Percentiles rank a stretch among this genome's conserved stretches.
These are phyloP conservation scores for Schrankia costaestrigalis DNA, from an alignment of 2,888 invertebrate genomes.

Conservation along the genomic window DNA sequence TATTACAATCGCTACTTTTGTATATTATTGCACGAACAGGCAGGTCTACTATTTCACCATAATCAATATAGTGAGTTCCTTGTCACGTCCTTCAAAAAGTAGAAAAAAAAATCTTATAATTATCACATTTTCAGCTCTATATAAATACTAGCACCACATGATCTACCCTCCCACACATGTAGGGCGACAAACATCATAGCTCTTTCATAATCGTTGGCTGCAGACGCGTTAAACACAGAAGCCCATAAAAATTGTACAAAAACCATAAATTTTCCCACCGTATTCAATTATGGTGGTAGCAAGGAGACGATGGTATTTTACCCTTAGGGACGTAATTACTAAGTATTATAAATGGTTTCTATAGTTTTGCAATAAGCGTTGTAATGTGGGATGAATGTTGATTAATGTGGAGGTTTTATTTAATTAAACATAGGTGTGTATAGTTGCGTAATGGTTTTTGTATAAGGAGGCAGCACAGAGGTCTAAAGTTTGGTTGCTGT, in stretches of 20 bases:
- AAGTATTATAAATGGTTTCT: constrained; percentile 17
- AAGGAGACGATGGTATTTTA: constrained; percentile 19
- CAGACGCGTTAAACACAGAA: constrained; percentile 73
- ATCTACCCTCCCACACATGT: constrained; percentile 37
- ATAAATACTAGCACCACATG: constrained; percentile 16
- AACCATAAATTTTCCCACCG: constrained; percentile 66
- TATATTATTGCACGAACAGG: too few relatives aligned
- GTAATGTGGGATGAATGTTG: constrained; percentile 1
- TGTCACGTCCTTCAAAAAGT: not conserved
- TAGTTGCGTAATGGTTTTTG: too few relatives aligned
- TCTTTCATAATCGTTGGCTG: constrained; percentile 64
- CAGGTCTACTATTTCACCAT: too few relatives aligned
- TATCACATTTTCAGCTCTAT: constrained; percentile 18
- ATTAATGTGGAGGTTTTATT: too few relatives aligned
- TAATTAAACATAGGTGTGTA: too few relatives aligned
- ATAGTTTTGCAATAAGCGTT: constrained; percentile 20
- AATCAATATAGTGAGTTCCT: too few relatives aligned
- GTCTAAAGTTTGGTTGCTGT: too few relatives aligned
- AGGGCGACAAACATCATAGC: constrained; percentile 61
- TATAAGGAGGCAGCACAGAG: too few relatives aligned
- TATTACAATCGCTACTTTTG: too few relatives aligned
- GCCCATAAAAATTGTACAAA: constrained; percentile 71
- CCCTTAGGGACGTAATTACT: constrained; percentile 25
- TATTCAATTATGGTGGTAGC: constrained; percentile 57
- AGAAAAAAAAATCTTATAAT: not conserved